Conservation (phyloP, 1,140 invertebrate species). For the Conus ventricosus region DNA sequence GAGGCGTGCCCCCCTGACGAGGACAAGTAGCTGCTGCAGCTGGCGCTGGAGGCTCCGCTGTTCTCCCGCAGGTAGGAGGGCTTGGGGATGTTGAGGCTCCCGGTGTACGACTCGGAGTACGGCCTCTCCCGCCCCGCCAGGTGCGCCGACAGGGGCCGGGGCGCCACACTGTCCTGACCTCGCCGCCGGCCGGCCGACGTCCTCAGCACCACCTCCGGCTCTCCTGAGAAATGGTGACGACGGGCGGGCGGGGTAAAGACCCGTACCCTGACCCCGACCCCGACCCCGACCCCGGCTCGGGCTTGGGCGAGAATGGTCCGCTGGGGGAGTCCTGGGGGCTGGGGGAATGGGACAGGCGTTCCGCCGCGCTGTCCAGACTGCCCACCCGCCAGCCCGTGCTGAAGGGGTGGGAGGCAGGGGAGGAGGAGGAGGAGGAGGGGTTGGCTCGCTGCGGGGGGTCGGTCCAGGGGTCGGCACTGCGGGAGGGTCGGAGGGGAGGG, state of each 20-base stretch:
- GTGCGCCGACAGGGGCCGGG: conserved; percentile 9
- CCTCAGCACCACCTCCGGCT: conserved; percentile 49
- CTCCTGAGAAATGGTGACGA: conserved; percentile 49
- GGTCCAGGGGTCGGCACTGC: conserved; percentile 54
- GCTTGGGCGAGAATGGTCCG: conserved; percentile 15
- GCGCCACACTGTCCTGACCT: not conserved
- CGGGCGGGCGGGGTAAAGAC: conserved; percentile 41
- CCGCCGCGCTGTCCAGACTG: conserved; percentile 43
- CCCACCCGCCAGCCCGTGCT: not conserved
- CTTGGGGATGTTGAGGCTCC: conserved; percentile 60
- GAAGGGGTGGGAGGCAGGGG: not conserved
- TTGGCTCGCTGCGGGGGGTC: conserved; percentile 19
- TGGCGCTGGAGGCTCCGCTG: conserved; percentile 47
- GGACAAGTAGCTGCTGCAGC: conserved; percentile 51
- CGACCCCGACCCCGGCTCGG: not conserved
- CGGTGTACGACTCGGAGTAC: conserved; percentile 49
- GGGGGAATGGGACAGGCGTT: conserved; percentile 18
- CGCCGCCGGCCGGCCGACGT: conserved; percentile 27
- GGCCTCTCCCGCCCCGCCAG: conserved; percentile 39
- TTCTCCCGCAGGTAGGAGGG: conserved; percentile 57
- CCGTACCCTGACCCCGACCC: not conserved
- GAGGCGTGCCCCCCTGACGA: conserved; percentile 48
- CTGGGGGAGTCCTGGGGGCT: conserved; percentile 14
- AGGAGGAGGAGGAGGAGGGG: conserved; percentile 2
- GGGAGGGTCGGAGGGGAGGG: conserved; percentile 49